Evolutionary conservation across 2,888 invertebrate genomes (phyloP).

Genomic region (Idaea straminata): DNA sequence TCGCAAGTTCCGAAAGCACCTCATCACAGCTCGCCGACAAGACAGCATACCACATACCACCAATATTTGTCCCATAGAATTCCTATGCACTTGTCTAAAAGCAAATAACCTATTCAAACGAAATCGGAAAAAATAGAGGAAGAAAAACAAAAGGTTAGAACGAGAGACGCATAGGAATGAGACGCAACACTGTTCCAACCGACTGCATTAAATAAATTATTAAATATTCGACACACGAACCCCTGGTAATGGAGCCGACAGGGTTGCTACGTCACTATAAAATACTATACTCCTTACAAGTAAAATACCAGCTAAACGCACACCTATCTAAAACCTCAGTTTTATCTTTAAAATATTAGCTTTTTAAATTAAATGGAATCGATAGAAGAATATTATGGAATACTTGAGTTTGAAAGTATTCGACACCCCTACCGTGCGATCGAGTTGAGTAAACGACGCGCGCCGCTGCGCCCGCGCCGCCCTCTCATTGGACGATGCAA

Average conservation of each 20-base stretch:
- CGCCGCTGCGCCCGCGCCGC: conserved; percentile 70
- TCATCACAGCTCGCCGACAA: conserved; percentile 20
- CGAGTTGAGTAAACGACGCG: conserved; percentile 67
- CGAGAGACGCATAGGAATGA: conserved; percentile 59
- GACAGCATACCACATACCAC: conserved; percentile 54
- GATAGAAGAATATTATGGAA: conserved; percentile 53
- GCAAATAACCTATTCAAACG: conserved; percentile 69
- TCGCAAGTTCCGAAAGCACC: not conserved
- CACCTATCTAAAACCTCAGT: conserved; percentile 5
- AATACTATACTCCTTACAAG: not conserved
- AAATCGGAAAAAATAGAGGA: conserved; percentile 52
- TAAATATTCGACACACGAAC: conserved; percentile 64
- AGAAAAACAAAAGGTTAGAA: conserved; percentile 62
- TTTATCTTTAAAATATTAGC: conserved; percentile 35
- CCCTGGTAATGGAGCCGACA: conserved; percentile 52
- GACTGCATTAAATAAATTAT: conserved; percentile 58
- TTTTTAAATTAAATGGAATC: conserved; percentile 61
- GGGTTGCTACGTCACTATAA: conserved; percentile 35
- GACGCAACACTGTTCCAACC: conserved; percentile 42
- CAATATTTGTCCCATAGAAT: conserved; percentile 64
- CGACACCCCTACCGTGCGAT: conserved; percentile 74
- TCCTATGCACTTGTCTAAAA: conserved; percentile 70
- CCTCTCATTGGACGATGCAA: conserved; percentile 53
- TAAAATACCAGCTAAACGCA: not conserved
- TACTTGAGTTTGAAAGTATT: conserved; percentile 63